Percentiles rank a stretch among this genome's conserved stretches.
phyloP scores from a whole-genome alignment of 92 coral and sea anemone genomes.

The Ricordea florida region DNA sequence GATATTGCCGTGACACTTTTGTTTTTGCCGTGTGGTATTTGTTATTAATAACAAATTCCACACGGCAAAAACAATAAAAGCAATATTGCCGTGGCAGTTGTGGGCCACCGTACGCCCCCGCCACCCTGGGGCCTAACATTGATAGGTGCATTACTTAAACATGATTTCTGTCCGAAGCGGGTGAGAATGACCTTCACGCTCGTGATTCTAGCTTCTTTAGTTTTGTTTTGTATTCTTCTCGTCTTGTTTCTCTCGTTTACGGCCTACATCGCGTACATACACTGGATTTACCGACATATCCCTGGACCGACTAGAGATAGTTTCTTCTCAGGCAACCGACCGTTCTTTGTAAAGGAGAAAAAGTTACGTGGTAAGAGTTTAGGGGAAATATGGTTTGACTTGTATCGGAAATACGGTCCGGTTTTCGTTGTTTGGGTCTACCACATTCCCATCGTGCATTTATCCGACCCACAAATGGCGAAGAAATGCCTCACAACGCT shows the following conservation, averaged over 20 bases:
- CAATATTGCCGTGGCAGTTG: too few relatives aligned
- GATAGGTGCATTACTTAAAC: too few relatives aligned
- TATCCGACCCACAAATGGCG: conserved; percentile 30
- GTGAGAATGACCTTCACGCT: not conserved
- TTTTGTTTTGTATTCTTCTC: not conserved
- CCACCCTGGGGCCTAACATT: too few relatives aligned
- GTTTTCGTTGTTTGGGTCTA: conserved; percentile 50
- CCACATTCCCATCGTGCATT: conserved; percentile 36
- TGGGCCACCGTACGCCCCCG: too few relatives aligned
- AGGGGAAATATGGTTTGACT: conserved; percentile 9
- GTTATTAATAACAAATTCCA: too few relatives aligned
- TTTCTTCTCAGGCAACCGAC: conserved; percentile 62
- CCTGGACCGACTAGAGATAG: conserved; percentile 76
- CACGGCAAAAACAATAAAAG: too few relatives aligned
- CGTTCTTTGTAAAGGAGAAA: conserved; percentile 19
- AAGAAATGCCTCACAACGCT: conserved; percentile 44
- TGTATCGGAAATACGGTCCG: conserved; percentile 55
- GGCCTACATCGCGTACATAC: not conserved
- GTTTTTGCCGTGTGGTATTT: too few relatives aligned
- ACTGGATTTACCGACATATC: conserved; percentile 51
- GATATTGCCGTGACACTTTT: too few relatives aligned
- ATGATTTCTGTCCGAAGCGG: conserved; percentile 8
- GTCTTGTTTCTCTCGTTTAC: not conserved
- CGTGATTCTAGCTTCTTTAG: not conserved
- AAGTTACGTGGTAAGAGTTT: conserved; percentile 8